Evolutionary conservation across 2,888 invertebrate species (phyloP).

Genomic region (Lamellibrachia satsuma): DNA sequence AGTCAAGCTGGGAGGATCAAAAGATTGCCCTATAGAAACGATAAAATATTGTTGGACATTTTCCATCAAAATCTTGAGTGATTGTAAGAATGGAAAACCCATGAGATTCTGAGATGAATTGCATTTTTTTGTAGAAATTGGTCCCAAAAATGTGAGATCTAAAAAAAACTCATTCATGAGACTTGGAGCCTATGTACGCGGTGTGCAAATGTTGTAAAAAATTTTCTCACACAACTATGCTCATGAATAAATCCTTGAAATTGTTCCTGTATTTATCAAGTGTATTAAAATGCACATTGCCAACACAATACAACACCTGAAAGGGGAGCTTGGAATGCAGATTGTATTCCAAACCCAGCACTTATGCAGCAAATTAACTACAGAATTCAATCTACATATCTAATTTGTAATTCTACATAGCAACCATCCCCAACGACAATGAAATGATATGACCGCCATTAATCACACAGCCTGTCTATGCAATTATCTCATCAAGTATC

Average conservation of each 20-base stretch:
- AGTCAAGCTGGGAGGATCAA: too few relatives aligned
- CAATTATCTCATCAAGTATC: neutral
- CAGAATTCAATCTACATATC: neutral
- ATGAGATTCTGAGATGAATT: too few relatives aligned
- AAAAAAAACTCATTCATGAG: too few relatives aligned
- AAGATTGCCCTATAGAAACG: too few relatives aligned
- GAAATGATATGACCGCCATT: neutral
- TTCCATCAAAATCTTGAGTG: too few relatives aligned
- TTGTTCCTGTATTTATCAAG: neutral
- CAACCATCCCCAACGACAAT: neutral
- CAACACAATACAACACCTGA: neutral
- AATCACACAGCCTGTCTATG: neutral
- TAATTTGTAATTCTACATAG: neutral
- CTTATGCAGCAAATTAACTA: neutral
- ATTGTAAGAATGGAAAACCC: too few relatives aligned
- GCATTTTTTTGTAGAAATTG: too few relatives aligned
- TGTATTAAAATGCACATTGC: neutral
- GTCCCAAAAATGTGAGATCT: too few relatives aligned
- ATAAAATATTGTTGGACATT: too few relatives aligned
- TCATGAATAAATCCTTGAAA: neutral
- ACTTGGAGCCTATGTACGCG: too few relatives aligned
- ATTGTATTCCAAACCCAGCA: neutral
- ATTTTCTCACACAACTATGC: neutral
- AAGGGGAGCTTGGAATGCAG: neutral
- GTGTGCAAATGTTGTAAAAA: too few relatives aligned